Percentiles rank a stretch among this genome's conserved stretches.
Evolutionary conservation across 2,888 invertebrate species (phyloP).

Genomic region (Willowsia nigromaculata): DNA sequence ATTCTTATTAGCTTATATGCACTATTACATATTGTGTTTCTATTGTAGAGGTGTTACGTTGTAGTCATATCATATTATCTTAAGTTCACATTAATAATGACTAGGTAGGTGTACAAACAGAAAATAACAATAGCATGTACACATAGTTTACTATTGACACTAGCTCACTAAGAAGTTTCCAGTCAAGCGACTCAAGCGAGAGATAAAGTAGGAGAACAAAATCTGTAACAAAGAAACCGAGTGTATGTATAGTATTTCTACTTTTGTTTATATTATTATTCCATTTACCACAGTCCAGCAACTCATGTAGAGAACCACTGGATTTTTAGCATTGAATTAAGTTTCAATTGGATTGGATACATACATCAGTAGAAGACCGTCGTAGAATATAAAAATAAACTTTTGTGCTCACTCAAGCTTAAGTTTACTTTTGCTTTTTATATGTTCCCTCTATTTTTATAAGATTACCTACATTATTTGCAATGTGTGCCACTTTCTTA

Average conservation of each 20-base stretch:
- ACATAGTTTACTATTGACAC: background rate
- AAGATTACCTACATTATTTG: constrained; percentile 3
- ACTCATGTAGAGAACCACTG: constrained; percentile 3
- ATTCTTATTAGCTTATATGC: background rate
- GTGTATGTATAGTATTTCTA: background rate
- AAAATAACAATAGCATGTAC: background rate
- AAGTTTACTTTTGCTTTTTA: constrained; percentile 56
- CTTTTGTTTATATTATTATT: background rate
- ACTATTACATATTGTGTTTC: constrained; percentile 24
- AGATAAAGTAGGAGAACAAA: constrained; percentile 23
- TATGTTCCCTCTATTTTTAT: background rate
- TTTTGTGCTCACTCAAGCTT: background rate
- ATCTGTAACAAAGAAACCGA: background rate
- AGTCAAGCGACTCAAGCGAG: constrained; percentile 23
- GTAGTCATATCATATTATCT: background rate
- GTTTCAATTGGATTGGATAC: constrained; percentile 50
- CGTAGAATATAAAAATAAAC: background rate
- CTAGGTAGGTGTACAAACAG: background rate
- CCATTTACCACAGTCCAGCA: background rate
- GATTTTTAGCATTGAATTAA: constrained; percentile 59
- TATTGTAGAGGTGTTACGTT: background rate
- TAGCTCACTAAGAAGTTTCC: background rate
- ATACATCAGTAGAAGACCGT: background rate
- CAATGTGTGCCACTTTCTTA: constrained; percentile 59
- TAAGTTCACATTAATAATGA: background rate